phyloP scores from a whole-genome alignment of 2,888 invertebrate genomes.

The Cinara cedri region DNA sequence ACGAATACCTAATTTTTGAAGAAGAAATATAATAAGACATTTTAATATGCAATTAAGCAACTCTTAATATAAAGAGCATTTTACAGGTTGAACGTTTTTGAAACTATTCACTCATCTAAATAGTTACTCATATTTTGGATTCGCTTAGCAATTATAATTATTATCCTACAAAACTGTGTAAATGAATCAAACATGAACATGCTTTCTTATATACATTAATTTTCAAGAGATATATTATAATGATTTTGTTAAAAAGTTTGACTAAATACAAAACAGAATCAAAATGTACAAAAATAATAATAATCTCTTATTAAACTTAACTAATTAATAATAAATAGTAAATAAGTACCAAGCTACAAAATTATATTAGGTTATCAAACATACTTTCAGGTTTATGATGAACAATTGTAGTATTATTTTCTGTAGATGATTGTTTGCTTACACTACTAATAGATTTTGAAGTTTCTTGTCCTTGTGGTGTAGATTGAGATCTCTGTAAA shows the following conservation, averaged over 20 bases:
- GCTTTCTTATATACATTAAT: conserved; percentile 48
- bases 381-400: conserved; percentile 49
- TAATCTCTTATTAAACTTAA: conserved; percentile 29
- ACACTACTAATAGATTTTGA: conserved; percentile 39
- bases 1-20: not conserved
- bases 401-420: conserved; percentile 43
- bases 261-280: conserved; percentile 47
- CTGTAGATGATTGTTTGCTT: conserved; percentile 45
- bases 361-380: not conserved
- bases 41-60: conserved; percentile 49
- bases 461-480: conserved; percentile 45
- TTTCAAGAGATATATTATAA: conserved; percentile 23
- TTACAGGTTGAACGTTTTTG: conserved; percentile 57
- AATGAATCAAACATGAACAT: conserved; percentile 35
- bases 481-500: conserved; percentile 51
- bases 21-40: conserved; percentile 41
- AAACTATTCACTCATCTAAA: conserved; percentile 55
- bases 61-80: conserved; percentile 44
- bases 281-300: conserved; percentile 31
- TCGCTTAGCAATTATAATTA: conserved; percentile 45
- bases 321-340: conserved; percentile 23
- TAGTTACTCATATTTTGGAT: conserved; percentile 47
- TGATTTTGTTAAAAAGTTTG: conserved; percentile 15
- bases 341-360: conserved; percentile 35
- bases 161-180: conserved; percentile 46